These are phyloP conservation scores for Capromys pilorides DNA, from an alignment of 2,797 vertebrate genomes.

Conservation along the genomic window DNA sequence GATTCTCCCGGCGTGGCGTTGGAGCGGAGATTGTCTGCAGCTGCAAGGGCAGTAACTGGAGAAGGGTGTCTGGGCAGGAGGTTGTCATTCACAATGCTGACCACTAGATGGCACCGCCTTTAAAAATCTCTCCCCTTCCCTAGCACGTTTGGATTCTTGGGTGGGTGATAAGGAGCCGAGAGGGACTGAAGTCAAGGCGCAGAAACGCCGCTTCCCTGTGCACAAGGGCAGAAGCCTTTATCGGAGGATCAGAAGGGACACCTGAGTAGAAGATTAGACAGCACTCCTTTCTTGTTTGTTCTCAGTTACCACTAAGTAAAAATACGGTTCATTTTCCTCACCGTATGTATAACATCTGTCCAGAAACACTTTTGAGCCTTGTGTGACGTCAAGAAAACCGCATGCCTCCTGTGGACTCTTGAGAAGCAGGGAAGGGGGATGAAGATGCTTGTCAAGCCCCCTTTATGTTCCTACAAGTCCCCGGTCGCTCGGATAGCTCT, in stretches of 20 bases:
- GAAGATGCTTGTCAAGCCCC: background rate
- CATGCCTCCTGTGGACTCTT: background rate
- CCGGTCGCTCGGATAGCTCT: no score
- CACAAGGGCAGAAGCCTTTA: background rate
- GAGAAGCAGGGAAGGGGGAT: background rate
- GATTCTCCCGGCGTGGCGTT: background rate
- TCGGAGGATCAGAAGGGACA: background rate
- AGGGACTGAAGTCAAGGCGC: background rate
- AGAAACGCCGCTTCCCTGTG: background rate
- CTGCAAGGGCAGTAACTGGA: background rate
- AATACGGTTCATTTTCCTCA: background rate
- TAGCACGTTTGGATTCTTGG: background rate
- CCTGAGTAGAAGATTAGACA: background rate
- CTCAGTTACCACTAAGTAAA: background rate
- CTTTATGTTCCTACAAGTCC: background rate
- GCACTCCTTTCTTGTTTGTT: background rate
- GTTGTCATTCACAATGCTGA: background rate
- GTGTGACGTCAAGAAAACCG: background rate
- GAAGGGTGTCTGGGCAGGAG: background rate
- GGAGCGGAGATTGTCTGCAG: background rate
- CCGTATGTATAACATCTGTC: background rate
- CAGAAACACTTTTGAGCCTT: background rate
- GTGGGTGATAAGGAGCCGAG: background rate
- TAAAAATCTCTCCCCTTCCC: constrained; percentile 3
- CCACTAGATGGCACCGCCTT: constrained; percentile 73